These are phyloP conservation scores for Embiotoca jacksoni DNA, from an alignment of 2,113 vertebrate species.

Conservation along the genomic window DNA sequence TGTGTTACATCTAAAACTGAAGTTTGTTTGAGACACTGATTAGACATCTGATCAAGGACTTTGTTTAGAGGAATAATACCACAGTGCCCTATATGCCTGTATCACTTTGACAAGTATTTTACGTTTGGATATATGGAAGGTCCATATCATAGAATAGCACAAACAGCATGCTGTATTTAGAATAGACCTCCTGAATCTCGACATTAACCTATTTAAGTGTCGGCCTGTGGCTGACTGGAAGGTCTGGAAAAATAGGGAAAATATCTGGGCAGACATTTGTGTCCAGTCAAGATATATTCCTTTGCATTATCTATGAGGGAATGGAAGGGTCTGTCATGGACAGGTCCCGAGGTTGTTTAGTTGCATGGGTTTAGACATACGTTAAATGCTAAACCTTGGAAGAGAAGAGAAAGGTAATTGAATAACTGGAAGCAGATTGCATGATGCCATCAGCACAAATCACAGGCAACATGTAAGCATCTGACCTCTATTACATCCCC, in stretches of 20 bases:
- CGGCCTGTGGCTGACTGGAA: neutral
- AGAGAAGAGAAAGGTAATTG: constrained; percentile 72
- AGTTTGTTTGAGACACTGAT: neutral
- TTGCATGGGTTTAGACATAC: constrained; percentile 71
- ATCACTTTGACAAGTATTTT: constrained; percentile 1
- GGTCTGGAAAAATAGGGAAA: constrained; percentile 12
- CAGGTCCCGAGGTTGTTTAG: constrained; percentile 65
- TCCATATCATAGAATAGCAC: neutral
- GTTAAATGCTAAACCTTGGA: constrained; percentile 76
- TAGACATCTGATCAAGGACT: neutral
- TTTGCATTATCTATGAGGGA: constrained; percentile 48
- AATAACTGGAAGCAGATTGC: constrained; percentile 80
- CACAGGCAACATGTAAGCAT: constrained; percentile 75
- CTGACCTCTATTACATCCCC: constrained; percentile 73
- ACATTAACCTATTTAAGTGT: constrained; percentile 1
- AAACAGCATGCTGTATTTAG: neutral
- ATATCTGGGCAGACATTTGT: neutral
- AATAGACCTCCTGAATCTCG: neutral
- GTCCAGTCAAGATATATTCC: constrained; percentile 30
- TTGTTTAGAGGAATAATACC: neutral
- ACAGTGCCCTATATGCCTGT: neutral
- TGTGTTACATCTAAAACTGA: neutral
- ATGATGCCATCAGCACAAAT: constrained; percentile 75
- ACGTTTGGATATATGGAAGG: neutral
- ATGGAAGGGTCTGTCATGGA: constrained; percentile 60